Evolutionary conservation across 1,140 invertebrate species (phyloP).

Genomic region (Plectrocnemia conspersa): DNA sequence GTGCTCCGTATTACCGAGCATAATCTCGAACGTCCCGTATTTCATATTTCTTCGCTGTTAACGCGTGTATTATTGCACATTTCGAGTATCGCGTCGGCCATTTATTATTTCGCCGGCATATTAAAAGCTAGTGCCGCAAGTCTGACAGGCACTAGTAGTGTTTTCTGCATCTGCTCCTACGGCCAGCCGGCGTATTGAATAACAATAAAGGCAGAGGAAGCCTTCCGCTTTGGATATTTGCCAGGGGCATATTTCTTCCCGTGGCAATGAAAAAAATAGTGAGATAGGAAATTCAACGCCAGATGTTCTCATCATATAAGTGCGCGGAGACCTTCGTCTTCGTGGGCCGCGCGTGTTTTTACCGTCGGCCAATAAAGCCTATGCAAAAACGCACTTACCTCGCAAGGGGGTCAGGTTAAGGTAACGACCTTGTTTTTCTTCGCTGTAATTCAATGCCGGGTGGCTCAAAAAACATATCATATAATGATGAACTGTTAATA

Average conservation of each 20-base stretch:
- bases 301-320: conserved; percentile 18
- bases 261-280: conserved; percentile 4
- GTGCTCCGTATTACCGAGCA: too few relatives aligned
- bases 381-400: conserved; percentile 1
- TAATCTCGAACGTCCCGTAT: too few relatives aligned
- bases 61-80: too few relatives aligned
- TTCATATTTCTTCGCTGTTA: too few relatives aligned
- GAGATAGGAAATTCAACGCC: conserved; percentile 7
- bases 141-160: background rate
- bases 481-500: too few relatives aligned
- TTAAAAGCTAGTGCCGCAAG: conserved; percentile 2
- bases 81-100: too few relatives aligned
- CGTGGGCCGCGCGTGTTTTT: background rate
- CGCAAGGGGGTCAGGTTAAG: too few relatives aligned
- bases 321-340: background rate
- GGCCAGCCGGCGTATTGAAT: conserved; percentile 6
- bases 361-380: background rate
- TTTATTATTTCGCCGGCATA: too few relatives aligned
- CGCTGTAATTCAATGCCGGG: too few relatives aligned
- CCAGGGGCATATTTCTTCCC: conserved; percentile 6
- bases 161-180: background rate
- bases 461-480: too few relatives aligned
- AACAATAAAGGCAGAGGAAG: conserved; percentile 10
- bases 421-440: too few relatives aligned
- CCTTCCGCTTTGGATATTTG: conserved; percentile 12